Evolutionary conservation across 2,113 vertebrate genomes (phyloP), one percentile per base, ranked within the genome.

Genomic region (Catharus fuscescens): DNA sequence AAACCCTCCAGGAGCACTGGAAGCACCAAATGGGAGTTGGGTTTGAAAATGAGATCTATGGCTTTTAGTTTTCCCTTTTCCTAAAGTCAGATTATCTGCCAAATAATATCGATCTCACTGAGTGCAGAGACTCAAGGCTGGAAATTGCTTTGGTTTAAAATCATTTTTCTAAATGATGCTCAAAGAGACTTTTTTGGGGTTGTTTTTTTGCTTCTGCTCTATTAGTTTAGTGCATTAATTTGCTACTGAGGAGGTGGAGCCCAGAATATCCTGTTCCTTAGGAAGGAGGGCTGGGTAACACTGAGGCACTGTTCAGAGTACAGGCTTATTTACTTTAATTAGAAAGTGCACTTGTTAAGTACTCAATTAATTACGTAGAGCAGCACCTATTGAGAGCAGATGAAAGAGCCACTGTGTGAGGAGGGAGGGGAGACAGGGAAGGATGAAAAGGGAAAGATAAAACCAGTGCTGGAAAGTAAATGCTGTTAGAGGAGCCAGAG

Each of bases 271-370:
- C 59, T 70, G 80, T 92, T 97, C 90, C 71, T 60, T 65, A 92
- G 95, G 92, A 92, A 91, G 78, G 86, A 62, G 61, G 34, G 81
- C 91, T 64, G 69, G 59, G 15, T 74, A 96, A 94, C 95, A 97
- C 96, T 95, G 86, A 92, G 38, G 19, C 82, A 88, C 94, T 97
- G 93, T 98, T 95, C 88, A 32, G 9, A 82, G 25, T 42, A 66
- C 36, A 53, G 91, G 88, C 91, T 95, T 97, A 80, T 97, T 98
- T 97, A 96, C 95, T 95, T 96, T 95, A 84, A 91, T 94, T 97
- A 96, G 95, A 96, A 96, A 96, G 86, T 78, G 93, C 50, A 42
- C 91, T 97, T 93, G 67, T 95, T 92, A 65, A 93, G 78, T 80
- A 86, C 82, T 92, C 47, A 16, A 88, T 92, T 97, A 96, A 97